A percentile compares a stretch with the other conserved stretches of the same genome.
These are phyloP conservation scores for Elephas maximus DNA, from an alignment of 2,113 vertebrate species.

Conservation along the genomic window DNA sequence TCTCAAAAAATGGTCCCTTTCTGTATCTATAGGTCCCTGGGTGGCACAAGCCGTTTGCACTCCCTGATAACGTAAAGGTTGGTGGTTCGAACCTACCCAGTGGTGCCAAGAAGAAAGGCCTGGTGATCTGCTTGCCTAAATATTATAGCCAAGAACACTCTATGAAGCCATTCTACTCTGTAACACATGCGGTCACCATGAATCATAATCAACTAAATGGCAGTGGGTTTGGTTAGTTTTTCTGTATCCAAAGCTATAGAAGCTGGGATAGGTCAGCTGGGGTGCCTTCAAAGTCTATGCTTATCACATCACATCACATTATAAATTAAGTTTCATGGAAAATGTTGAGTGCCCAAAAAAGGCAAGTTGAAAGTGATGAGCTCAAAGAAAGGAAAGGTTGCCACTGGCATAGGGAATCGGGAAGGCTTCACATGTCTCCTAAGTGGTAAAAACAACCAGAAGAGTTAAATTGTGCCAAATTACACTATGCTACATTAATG, in stretches of 20 bases:
- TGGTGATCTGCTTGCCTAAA: neutral
- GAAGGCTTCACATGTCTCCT: neutral
- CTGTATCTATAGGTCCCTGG: neutral
- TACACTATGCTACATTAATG: neutral
- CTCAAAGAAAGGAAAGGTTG: neutral
- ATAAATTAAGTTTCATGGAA: neutral
- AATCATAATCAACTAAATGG: neutral
- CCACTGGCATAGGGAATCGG: neutral
- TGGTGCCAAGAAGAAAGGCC: neutral
- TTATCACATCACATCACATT: neutral
- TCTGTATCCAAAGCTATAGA: neutral
- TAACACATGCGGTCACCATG: neutral
- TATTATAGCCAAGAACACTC: neutral
- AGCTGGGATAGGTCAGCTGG: neutral
- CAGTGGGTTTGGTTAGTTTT: neutral
- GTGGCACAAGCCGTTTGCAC: neutral
- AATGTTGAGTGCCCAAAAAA: neutral
- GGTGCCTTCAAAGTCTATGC: neutral
- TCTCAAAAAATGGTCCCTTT: neutral
- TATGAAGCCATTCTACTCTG: neutral
- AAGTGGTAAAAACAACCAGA: neutral
- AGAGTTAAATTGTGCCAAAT: neutral
- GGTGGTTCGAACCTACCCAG: neutral
- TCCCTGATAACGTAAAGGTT: neutral
- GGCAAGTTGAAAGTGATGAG: neutral